These are phyloP conservation scores for Amblyornis subalaris DNA, from an alignment of 2,113 vertebrate species.

Conservation along the genomic window DNA sequence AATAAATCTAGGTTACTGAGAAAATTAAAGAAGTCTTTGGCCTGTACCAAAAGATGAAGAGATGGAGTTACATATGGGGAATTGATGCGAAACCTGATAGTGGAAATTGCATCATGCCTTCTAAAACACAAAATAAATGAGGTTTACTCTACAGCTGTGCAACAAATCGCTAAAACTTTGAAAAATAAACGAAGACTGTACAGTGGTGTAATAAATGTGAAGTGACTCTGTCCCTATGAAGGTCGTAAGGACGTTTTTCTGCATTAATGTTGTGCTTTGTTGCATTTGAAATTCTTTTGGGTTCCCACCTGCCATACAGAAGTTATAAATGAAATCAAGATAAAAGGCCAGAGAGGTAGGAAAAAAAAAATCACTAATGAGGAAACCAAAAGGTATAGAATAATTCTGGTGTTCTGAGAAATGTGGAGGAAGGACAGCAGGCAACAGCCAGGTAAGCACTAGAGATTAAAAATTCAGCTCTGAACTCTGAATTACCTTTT, in stretches of 20 bases:
- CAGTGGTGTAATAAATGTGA: background rate
- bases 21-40: background rate
- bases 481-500: background rate
- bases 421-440: background rate
- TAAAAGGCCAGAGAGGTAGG: background rate
- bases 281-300: background rate
- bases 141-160: background rate
- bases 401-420: background rate
- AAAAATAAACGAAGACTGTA: background rate
- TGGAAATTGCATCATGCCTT: background rate
- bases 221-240: background rate
- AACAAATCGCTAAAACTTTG: background rate
- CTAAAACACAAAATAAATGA: background rate
- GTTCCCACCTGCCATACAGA: background rate
- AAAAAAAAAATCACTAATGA: background rate
- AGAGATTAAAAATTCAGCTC: background rate
- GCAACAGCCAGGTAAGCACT: background rate
- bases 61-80: background rate
- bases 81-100: background rate
- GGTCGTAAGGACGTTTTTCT: background rate
- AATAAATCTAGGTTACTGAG: background rate
- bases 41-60: background rate
- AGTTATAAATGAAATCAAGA: background rate
- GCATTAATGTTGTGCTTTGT: background rate
- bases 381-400: background rate